Base-by-base conservation (phyloP, 2,888 invertebrate species). In the Cremastinae sp. region DNA sequence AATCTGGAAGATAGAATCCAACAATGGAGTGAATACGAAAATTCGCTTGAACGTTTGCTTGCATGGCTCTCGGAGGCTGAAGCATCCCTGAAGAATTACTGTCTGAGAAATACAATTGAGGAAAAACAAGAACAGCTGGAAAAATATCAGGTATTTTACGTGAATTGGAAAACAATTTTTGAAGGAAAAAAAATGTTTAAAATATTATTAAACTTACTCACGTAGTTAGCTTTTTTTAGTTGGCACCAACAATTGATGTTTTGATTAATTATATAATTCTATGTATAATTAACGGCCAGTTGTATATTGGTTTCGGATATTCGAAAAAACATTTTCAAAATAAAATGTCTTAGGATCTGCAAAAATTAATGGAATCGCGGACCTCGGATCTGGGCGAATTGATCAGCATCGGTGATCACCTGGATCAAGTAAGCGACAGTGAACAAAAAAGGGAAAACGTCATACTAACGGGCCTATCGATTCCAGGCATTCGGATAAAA, bases 11-110 rank as follows among this genome's bases (percentile, higher is more conserved):
- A 95, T 81, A 94, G 96, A 80, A 92, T 97, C 79, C 94, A 95
- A 81, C 96, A 97, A 89, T 98, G 98, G 98, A 94, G 93, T 78
- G 96, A 97, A 82, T 98, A 97, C 87, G 98, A 98, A 86, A 93
- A 93, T 78, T 95, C 96, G 0, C 93, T 96, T 82, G 96, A 97
- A 81, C 92, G 95, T 49, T 91, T 98, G 56, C 92, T 96, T 69
- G 92, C 92, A 56, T 97, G 97, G 96, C 90, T 98, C 71, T 93
- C 93, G 56, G 97, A 97, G 78, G 95, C 96, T 0, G 98, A 98
- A 90, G 93, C 94, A 82, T 93, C 94, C 12, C 91, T 98, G 66
- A 96, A 97, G 88, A 96, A 96, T 79, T 97, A 96, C 85, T 93
- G 94, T 35, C 93, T 95, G 4, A 96, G 95, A 86, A 94, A 96